Percentiles rank a stretch among this genome's conserved stretches.
phyloP scores from a whole-genome alignment of 1,140 invertebrate species.

The Bombus waltoni region DNA sequence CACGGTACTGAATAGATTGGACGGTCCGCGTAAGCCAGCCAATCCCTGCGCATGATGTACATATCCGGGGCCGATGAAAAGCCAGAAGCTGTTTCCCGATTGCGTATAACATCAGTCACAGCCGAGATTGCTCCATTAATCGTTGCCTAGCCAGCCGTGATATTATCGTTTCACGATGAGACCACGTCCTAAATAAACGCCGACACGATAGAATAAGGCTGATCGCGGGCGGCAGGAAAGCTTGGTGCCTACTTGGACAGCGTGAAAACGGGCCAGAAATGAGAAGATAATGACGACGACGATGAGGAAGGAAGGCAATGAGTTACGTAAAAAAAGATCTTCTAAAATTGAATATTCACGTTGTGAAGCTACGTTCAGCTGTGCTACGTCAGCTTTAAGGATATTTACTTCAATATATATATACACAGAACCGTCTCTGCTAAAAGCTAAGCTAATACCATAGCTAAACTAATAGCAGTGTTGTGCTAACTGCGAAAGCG shows the following conservation, averaged over 20 bases:
- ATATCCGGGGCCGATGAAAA: slow-evolving; percentile 52
- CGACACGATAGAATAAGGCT: neutral
- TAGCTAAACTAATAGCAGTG: too few species aligned
- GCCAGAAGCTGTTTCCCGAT: slow-evolving; percentile 57
- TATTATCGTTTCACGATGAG: slow-evolving; percentile 62
- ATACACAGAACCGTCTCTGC: too few species aligned
- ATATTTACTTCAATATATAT: too few species aligned
- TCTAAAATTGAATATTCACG: too few species aligned
- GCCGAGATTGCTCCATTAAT: slow-evolving; percentile 66
- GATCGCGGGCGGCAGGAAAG: neutral
- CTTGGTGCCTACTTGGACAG: neutral
- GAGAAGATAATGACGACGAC: neutral
- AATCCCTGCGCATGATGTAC: slow-evolving; percentile 28
- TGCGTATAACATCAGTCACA: slow-evolving; percentile 55
- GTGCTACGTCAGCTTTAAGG: too few species aligned
- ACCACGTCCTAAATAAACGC: slow-evolving; percentile 63
- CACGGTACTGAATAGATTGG: slow-evolving; percentile 45
- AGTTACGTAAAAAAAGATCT: neutral
- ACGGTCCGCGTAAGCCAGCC: slow-evolving; percentile 35
- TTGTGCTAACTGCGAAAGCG: too few species aligned
- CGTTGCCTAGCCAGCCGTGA: slow-evolving; percentile 43
- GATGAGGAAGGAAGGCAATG: neutral
- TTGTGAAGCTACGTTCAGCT: too few species aligned
- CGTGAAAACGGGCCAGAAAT: neutral
- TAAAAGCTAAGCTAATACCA: too few species aligned